Evolutionary conservation across 2,888 invertebrate genomes (phyloP), one percentile per base, ranked within the genome.

Genomic region (Phyllotreta cruciferae): DNA sequence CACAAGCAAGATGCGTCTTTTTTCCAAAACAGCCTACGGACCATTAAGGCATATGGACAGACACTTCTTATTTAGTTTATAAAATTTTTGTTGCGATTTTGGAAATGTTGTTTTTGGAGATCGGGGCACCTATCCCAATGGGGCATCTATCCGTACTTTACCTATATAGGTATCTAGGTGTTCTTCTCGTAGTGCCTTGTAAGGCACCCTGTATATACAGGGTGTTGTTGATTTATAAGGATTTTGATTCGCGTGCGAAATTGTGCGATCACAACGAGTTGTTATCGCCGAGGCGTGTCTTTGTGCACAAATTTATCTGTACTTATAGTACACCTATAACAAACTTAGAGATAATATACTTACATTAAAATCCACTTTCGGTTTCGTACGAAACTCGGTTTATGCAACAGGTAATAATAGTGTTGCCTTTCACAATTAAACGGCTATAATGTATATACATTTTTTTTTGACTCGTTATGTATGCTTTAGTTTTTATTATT

Each of bases 331-430:
- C 2, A 3, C 13, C 13, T 53, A 36, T 36, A 52, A 57, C 49
- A 24, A 39, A 57, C 34, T 39, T 57, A 50, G 41, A 57, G 57
- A 57, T 57, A 49, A 50, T 56, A 42, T 52, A 56, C 35, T 14
- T 37, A 45, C 52, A 39, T 57, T 57, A 57, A 62, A 56, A 56
- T 56, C 56, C 44, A 62, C 62, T 62, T 57, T 62, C 56, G 53
- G 53, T 56, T 62, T 56, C 56, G 38, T 42, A 53, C 56, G 45
- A 35, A 52, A 62, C 62, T 56, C 44, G 56, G 37, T 50, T 57
- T 57, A 39, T 50, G 60, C 13, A 52, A 60, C 44, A 44, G 52
- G 44, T 62, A 57, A 62, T 62, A 54, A 57, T 62, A 53, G 52
- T 57, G 36, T 52, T 53, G 52, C 57, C 53, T 57, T 62, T 42